Percentiles rank a stretch among this genome's conserved stretches.
Conservation (phyloP, 2,797 vertebrate species). For the Eupleurogrammus muticus region DNA sequence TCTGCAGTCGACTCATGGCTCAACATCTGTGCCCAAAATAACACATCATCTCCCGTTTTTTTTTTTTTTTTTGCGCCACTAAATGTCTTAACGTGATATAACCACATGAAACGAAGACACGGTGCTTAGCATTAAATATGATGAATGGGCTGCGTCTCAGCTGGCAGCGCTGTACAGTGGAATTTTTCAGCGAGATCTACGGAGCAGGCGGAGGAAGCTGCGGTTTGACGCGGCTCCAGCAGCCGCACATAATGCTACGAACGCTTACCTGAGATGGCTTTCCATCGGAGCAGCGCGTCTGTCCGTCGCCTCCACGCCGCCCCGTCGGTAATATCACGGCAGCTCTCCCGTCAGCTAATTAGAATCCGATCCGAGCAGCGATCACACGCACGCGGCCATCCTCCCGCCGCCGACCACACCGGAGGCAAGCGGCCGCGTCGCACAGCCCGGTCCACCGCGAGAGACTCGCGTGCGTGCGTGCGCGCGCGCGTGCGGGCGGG, state of each 20-base stretch:
- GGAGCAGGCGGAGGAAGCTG: slow-evolving; percentile 32
- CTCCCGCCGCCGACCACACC: slow-evolving; percentile 54
- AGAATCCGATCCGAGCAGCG: slow-evolving; percentile 52
- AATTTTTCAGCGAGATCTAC: slow-evolving; percentile 47
- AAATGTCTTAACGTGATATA: slow-evolving; percentile 47
- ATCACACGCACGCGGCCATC: slow-evolving; percentile 69
- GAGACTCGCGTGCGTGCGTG: too few relatives aligned
- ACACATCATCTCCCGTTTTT: slow-evolving; percentile 60
- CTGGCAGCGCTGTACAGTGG: slow-evolving; percentile 47
- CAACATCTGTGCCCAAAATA: slow-evolving; percentile 67
- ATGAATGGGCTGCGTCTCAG: slow-evolving; percentile 57
- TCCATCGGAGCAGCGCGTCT: slow-evolving; percentile 65
- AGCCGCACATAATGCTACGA: too few relatives aligned
- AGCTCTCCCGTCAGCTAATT: slow-evolving; percentile 59
- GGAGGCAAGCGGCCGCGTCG: slow-evolving; percentile 58
- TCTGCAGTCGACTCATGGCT: slow-evolving; percentile 60
- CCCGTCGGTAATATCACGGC: slow-evolving; percentile 41
- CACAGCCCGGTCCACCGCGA: slow-evolving; percentile 45
- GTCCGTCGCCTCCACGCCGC: slow-evolving; percentile 38
- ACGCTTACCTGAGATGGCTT: slow-evolving; percentile 74
- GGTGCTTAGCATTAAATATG: slow-evolving; percentile 17
- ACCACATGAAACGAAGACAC: slow-evolving; percentile 39
- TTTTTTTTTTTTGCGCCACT: slow-evolving; percentile 35
- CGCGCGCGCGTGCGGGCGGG: too few relatives aligned
- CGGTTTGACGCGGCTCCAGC: slow-evolving; percentile 10